These are phyloP conservation scores for Oreochromis tanganicae DNA, from an alignment of 2,113 vertebrate species.

Conservation along the genomic window DNA sequence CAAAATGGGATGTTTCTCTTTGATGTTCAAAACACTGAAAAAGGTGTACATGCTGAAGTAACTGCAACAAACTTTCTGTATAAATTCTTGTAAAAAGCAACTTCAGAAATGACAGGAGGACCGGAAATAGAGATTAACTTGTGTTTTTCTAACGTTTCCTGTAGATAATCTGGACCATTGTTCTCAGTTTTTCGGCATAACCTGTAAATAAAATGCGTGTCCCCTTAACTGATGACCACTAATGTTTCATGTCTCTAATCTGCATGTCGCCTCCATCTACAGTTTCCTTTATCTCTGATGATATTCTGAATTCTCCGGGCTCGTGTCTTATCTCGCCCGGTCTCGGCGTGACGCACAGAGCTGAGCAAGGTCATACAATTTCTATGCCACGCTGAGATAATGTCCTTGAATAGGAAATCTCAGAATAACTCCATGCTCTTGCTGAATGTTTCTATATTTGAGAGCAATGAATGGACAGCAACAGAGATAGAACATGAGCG, in stretches of 20 bases:
- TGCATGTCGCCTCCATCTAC: constrained; percentile 1
- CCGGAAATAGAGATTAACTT: not conserved
- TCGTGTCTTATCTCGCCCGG: constrained; percentile 34
- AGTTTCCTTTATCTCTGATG: constrained; percentile 20
- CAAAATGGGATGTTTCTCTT: not conserved
- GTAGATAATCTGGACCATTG: not conserved
- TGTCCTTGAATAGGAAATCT: not conserved
- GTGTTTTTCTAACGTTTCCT: not conserved
- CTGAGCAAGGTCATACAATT: constrained; percentile 26
- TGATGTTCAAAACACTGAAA: not conserved
- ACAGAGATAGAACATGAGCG: not conserved
- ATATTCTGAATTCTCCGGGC: constrained; percentile 31
- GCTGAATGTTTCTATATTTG: constrained; percentile 4
- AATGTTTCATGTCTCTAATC: constrained; percentile 5
- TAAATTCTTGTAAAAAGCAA: not conserved
- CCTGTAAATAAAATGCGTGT: not conserved
- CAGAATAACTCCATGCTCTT: not conserved
- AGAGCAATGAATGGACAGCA: not conserved
- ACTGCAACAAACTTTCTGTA: not conserved
- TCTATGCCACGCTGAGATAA: constrained; percentile 5
- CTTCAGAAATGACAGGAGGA: not conserved
- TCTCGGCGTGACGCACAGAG: constrained; percentile 42
- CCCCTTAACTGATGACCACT: not conserved
- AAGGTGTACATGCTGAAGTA: not conserved
- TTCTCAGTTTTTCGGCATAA: not conserved